Percentiles rank a stretch among this genome's conserved stretches.
Conservation (phyloP, 2,113 vertebrate genomes). For the Montifringilla adamsi region DNA sequence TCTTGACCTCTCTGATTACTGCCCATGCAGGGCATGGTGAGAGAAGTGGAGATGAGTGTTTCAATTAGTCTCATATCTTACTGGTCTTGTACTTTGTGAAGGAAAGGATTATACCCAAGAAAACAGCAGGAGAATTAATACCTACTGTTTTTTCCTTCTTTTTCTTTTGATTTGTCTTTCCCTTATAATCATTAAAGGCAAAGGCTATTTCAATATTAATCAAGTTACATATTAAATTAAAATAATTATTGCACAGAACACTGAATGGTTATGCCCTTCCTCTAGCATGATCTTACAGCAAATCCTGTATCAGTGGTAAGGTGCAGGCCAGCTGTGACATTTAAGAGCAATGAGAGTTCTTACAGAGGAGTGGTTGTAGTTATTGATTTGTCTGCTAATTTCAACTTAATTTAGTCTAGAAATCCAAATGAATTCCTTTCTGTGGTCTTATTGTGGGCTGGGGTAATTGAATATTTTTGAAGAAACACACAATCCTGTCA, state of each 20-base stretch:
- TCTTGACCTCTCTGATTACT: not conserved
- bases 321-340: not conserved
- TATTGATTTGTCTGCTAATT: not conserved
- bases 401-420: not conserved
- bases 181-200: not conserved
- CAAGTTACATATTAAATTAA: not conserved
- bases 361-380: not conserved
- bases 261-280: not conserved
- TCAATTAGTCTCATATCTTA: not conserved
- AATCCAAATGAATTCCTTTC: not conserved
- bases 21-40: not conserved
- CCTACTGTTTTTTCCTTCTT: not conserved
- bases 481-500: not conserved
- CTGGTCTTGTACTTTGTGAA: not conserved
- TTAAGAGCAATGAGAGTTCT: not conserved
- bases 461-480: not conserved
- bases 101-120: not conserved
- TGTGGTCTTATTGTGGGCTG: not conserved
- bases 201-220: not conserved
- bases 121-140: not conserved
- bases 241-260: not conserved
- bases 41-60: not conserved
- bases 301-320: not conserved
- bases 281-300: not conserved
- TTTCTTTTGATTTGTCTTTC: not conserved